phyloP scores from a whole-genome alignment of 30 jellyfish, hydroid and myxozoan genomes.

The Mastigias papua region DNA sequence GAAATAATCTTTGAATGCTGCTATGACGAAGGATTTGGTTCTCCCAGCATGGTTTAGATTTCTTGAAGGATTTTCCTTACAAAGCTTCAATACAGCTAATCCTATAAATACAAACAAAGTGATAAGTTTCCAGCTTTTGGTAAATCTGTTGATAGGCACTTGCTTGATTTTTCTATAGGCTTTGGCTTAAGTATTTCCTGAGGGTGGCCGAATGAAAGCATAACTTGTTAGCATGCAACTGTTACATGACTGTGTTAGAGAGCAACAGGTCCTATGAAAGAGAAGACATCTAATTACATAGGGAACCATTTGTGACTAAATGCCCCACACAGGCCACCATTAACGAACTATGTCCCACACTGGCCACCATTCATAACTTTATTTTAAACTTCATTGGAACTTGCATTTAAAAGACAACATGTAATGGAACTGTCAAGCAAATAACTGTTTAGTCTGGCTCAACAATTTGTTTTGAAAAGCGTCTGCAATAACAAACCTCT shows the following conservation, averaged over 20 bases:
- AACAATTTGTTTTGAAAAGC: too few relatives aligned
- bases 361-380: too few relatives aligned
- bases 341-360: too few relatives aligned
- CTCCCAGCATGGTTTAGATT: constrained; percentile 38
- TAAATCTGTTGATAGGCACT: background rate
- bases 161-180: background rate
- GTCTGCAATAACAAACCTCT: too few relatives aligned
- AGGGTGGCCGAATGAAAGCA: background rate
- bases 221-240: background rate
- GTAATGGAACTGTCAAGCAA: too few relatives aligned
- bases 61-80: background rate
- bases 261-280: too few relatives aligned
- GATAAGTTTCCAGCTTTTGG: background rate
- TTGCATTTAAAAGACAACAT: too few relatives aligned
- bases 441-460: too few relatives aligned
- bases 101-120: background rate
- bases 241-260: background rate
- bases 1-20: constrained; percentile 37
- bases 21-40: constrained; percentile 49
- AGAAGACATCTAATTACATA: too few relatives aligned
- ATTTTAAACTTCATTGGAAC: too few relatives aligned
- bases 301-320: background rate
- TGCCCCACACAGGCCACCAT: background rate
- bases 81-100: constrained; percentile 10
- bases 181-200: background rate